These are phyloP conservation scores for Neosalanx taihuensis DNA, from an alignment of 2,797 vertebrate genomes.

Conservation along the genomic window DNA sequence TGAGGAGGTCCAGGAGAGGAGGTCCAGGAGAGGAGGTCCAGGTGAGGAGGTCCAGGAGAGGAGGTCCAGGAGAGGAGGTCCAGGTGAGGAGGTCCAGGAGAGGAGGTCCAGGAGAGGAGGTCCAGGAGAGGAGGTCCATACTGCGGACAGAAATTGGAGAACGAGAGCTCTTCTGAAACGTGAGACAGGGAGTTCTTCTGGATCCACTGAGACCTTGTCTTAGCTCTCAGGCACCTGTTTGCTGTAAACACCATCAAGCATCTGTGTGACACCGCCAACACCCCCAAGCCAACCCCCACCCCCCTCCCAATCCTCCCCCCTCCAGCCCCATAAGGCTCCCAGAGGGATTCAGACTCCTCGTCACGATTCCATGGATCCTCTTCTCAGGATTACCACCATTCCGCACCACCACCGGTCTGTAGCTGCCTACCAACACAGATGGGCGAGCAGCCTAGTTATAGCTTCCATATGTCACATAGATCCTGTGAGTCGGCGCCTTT, in stretches of 20 bases:
- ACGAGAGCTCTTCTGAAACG: neutral
- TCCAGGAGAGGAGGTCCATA: neutral
- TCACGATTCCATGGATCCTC: conserved; percentile 65
- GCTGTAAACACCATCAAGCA: conserved; percentile 58
- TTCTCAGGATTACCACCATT: conserved; percentile 71
- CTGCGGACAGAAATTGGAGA: conserved; percentile 31
- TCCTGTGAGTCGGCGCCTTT: conserved; percentile 44
- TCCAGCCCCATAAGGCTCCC: conserved; percentile 47
- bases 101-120: too few species aligned
- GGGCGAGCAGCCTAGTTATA: conserved; percentile 68
- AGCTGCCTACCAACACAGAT: conserved; percentile 69
- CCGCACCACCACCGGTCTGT: conserved; percentile 62
- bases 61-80: too few species aligned
- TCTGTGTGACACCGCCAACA: conserved; percentile 48
- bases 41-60: too few species aligned
- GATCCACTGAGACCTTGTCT: conserved; percentile 54
- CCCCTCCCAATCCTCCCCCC: conserved; percentile 14
- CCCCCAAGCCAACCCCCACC: conserved; percentile 1
- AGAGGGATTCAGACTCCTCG: conserved; percentile 61
- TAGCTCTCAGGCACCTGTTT: conserved; percentile 71
- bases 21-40: conserved; percentile 28
- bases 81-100: too few species aligned
- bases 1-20: too few species aligned
- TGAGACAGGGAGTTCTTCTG: conserved; percentile 55
- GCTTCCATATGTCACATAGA: conserved; percentile 75